These are phyloP conservation scores for Eueremaeus valkanovi DNA, from an alignment of 2,888 invertebrate genomes.

Conservation along the genomic window DNA sequence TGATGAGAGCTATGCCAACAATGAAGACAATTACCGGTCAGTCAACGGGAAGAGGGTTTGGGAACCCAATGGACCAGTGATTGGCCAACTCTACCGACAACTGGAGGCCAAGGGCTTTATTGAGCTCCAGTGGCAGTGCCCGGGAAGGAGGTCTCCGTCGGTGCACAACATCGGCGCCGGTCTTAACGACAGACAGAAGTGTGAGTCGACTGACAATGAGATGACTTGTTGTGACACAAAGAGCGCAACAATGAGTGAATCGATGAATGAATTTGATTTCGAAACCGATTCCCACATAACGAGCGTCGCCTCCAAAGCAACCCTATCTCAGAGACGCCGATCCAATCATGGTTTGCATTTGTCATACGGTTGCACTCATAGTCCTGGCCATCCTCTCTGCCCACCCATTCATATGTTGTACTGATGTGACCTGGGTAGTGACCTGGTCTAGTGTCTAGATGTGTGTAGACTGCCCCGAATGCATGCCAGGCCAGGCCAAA, in stretches of 20 bases:
- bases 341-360: no score
- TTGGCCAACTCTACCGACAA: slow-evolving; percentile 45
- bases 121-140: slow-evolving; percentile 48
- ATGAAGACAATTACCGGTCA: slow-evolving; percentile 11
- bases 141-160: slow-evolving; percentile 48
- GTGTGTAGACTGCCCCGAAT: no score
- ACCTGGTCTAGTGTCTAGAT: no score
- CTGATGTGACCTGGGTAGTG: no score
- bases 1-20: slow-evolving; percentile 38
- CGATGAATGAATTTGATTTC: slow-evolving; percentile 48
- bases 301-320: slow-evolving; percentile 41
- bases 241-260: slow-evolving; percentile 43
- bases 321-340: slow-evolving; percentile 25
- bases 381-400: neutral
- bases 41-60: slow-evolving; percentile 41
- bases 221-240: neutral
- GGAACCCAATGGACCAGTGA: slow-evolving; percentile 47
- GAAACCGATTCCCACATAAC: slow-evolving; percentile 45
- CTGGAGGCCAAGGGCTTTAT: slow-evolving; percentile 46
- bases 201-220: slow-evolving; percentile 38
- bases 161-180: slow-evolving; percentile 43
- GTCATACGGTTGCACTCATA: neutral
- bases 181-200: slow-evolving; percentile 41
- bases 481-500: no score
- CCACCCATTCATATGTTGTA: neutral